Conservation (phyloP, 2,888 invertebrate species). For the Hedychridium roseum region DNA sequence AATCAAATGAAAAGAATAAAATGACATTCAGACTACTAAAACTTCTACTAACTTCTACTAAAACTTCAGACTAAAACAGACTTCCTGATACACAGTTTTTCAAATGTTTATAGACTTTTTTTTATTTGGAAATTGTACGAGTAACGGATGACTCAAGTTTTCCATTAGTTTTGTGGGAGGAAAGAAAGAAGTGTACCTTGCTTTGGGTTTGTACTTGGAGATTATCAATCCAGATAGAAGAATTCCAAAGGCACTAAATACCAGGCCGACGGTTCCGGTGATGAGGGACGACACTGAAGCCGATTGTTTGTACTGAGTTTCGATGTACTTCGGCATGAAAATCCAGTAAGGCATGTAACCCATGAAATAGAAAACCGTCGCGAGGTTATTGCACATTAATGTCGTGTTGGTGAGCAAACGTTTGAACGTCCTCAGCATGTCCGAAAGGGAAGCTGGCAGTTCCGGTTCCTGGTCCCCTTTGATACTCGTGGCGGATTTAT, state of each 20-base stretch:
- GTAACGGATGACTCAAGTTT: no score
- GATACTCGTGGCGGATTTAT: slow-evolving; percentile 49
- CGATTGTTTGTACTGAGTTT: slow-evolving; percentile 80
- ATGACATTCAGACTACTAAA: no score
- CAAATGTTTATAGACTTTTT: no score
- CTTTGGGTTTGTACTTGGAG: slow-evolving; percentile 72
- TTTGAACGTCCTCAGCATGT: slow-evolving; percentile 72
- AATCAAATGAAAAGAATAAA: no score
- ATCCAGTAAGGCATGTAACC: slow-evolving; percentile 81
- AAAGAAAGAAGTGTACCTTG: no score
- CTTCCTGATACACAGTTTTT: no score
- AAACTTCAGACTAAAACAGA: no score
- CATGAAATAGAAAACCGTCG: slow-evolving; percentile 76
- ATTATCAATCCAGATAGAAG: slow-evolving; percentile 74
- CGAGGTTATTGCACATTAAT: slow-evolving; percentile 77
- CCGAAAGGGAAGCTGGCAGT: slow-evolving; percentile 60
- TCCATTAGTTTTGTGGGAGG: no score
- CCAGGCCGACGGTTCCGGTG: slow-evolving; percentile 76
- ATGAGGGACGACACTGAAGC: slow-evolving; percentile 79
- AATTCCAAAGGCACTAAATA: slow-evolving; percentile 75
- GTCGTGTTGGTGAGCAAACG: slow-evolving; percentile 73
- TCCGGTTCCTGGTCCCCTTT: slow-evolving; percentile 48
- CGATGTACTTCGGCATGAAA: slow-evolving; percentile 84
- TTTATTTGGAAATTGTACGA: no score
- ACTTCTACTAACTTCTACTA: no score